Evolutionary conservation across 2,113 vertebrate species (phyloP).

Genomic region (Callaeas wilsoni): DNA sequence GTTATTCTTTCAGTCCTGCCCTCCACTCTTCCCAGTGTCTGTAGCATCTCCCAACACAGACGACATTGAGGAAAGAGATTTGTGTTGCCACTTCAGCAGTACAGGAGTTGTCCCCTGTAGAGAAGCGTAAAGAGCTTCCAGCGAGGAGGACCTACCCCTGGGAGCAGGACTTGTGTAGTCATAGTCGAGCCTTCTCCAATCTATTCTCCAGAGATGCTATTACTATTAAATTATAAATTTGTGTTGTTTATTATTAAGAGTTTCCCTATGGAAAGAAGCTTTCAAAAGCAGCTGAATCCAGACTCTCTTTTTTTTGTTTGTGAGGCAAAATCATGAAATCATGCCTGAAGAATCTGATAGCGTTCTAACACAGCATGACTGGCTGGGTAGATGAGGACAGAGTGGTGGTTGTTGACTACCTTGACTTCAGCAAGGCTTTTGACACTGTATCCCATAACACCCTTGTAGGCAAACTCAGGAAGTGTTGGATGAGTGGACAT

Average conservation of each 20-base stretch:
- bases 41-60: neutral
- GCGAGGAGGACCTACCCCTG: neutral
- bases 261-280: neutral
- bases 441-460: neutral
- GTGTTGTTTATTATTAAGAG: neutral
- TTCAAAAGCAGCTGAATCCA: neutral
- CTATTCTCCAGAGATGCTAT: neutral
- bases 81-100: neutral
- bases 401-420: neutral
- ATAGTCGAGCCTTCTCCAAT: neutral
- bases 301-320: neutral
- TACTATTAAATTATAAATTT: neutral
- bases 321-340: neutral
- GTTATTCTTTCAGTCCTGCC: neutral
- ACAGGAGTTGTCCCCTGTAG: neutral
- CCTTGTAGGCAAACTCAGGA: neutral
- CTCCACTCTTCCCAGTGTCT: neutral
- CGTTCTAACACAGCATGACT: neutral
- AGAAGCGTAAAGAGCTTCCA: neutral
- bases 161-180: neutral
- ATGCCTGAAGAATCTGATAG: neutral
- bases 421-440: neutral
- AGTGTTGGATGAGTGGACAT: neutral
- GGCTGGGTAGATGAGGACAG: neutral
- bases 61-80: neutral